phyloP scores from a whole-genome alignment of 2,888 invertebrate species.

The Coenonympha arcania region DNA sequence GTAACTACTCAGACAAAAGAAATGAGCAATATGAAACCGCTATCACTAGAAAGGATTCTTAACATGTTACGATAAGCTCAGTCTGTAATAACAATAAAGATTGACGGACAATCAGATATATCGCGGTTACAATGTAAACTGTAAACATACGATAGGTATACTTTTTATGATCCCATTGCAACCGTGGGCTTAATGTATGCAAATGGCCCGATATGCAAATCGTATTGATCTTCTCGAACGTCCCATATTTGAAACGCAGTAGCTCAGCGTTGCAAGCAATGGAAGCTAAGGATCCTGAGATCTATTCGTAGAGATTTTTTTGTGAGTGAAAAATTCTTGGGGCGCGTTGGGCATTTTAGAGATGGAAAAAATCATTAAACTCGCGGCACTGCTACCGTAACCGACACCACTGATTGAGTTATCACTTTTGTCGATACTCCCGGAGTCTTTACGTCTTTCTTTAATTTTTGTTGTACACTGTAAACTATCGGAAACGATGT shows the following conservation, averaged over 20 bases:
- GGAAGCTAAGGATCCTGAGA: background rate
- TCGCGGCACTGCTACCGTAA: too few relatives aligned
- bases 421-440: too few relatives aligned
- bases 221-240: slow-evolving; percentile 15
- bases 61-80: slow-evolving; percentile 13
- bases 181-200: slow-evolving; percentile 19
- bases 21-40: background rate
- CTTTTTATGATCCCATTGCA: slow-evolving; percentile 17
- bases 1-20: background rate
- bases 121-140: slow-evolving; percentile 8
- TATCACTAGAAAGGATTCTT: slow-evolving; percentile 15
- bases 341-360: too few relatives aligned
- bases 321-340: too few relatives aligned
- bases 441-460: too few relatives aligned
- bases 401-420: too few relatives aligned
- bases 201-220: slow-evolving; percentile 21
- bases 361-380: too few relatives aligned
- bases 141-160: slow-evolving; percentile 12
- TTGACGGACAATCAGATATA: slow-evolving; percentile 25
- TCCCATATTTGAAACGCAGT: background rate
- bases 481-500: too few relatives aligned
- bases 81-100: slow-evolving; percentile 15
- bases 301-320: too few relatives aligned
- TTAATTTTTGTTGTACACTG: too few relatives aligned
- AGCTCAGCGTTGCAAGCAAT: background rate